These are phyloP conservation scores for Phylloscopus trochilus DNA, from an alignment of 2,113 vertebrate species.

Conservation along the genomic window DNA sequence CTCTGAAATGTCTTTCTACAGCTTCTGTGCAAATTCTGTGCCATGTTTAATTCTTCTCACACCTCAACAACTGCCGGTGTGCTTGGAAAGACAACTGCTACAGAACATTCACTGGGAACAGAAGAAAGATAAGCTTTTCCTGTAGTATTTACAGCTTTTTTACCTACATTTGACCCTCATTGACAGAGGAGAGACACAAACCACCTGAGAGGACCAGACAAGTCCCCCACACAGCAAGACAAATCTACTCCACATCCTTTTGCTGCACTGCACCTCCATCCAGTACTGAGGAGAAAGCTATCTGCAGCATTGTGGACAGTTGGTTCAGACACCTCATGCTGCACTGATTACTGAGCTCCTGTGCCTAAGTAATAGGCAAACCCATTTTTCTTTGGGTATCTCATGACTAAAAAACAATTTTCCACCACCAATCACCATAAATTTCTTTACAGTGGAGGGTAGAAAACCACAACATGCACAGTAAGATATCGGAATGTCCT, in stretches of 20 bases:
- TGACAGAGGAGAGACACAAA: not conserved
- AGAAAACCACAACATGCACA: not conserved
- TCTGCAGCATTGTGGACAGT: accelerated
- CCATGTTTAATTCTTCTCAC: not conserved
- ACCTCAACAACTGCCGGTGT: not conserved
- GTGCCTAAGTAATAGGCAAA: not conserved
- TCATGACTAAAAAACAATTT: not conserved
- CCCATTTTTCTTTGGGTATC: not conserved
- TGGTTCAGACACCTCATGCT: not conserved
- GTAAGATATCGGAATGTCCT: not conserved
- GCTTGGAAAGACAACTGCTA: not conserved
- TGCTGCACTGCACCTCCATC: accelerated
- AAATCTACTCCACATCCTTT: not conserved
- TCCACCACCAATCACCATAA: not conserved
- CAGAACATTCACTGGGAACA: not conserved
- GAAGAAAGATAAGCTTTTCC: not conserved
- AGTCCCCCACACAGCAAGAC: not conserved
- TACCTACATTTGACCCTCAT: not conserved
- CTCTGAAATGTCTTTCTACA: not conserved
- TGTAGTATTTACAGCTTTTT: not conserved
- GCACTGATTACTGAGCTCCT: not conserved
- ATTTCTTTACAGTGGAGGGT: not conserved
- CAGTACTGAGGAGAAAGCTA: not conserved
- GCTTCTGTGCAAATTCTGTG: not conserved
- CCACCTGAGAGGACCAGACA: not conserved